Percentiles rank a stretch among this genome's conserved stretches.
These are phyloP conservation scores for Caenorhabditis macrosperma DNA, from an alignment of 2,888 invertebrate genomes.

Conservation along the genomic window DNA sequence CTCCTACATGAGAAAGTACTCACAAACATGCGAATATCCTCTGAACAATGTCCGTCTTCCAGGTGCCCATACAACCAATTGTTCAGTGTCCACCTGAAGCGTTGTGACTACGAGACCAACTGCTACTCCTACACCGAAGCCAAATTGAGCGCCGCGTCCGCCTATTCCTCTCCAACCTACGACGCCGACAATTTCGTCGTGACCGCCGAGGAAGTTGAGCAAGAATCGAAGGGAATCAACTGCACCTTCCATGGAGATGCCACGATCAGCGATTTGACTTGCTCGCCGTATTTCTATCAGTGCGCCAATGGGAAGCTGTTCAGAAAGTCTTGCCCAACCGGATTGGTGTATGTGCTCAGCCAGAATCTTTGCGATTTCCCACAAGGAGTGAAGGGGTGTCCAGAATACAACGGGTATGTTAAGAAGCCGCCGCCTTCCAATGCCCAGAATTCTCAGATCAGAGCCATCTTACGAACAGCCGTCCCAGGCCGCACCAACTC, in stretches of 20 bases:
- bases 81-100: slow-evolving; percentile 21
- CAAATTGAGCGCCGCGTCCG: neutral
- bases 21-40: neutral
- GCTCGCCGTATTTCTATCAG: slow-evolving; percentile 60
- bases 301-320: slow-evolving; percentile 60
- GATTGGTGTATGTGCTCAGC: slow-evolving; percentile 56
- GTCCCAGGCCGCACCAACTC: too few species aligned
- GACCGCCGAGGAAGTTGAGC: slow-evolving; percentile 25
- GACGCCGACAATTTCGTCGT: slow-evolving; percentile 25
- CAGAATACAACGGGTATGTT: slow-evolving; percentile 31
- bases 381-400: slow-evolving; percentile 48
- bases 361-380: slow-evolving; percentile 58
- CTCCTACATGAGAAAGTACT: slow-evolving; percentile 36
- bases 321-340: slow-evolving; percentile 61
- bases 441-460: neutral
- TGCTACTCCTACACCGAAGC: slow-evolving; percentile 9
- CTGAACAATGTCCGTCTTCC: neutral
- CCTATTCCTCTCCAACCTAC: slow-evolving; percentile 22
- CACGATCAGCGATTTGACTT: slow-evolving; percentile 27
- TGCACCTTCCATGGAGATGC: slow-evolving; percentile 48
- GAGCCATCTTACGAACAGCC: neutral
- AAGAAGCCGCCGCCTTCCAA: too few species aligned
- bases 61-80: slow-evolving; percentile 43
- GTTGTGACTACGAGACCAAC: slow-evolving; percentile 19
- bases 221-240: slow-evolving; percentile 31